Evolutionary conservation across 2,797 vertebrate species (phyloP).

Genomic region (Erethizon dorsatum): DNA sequence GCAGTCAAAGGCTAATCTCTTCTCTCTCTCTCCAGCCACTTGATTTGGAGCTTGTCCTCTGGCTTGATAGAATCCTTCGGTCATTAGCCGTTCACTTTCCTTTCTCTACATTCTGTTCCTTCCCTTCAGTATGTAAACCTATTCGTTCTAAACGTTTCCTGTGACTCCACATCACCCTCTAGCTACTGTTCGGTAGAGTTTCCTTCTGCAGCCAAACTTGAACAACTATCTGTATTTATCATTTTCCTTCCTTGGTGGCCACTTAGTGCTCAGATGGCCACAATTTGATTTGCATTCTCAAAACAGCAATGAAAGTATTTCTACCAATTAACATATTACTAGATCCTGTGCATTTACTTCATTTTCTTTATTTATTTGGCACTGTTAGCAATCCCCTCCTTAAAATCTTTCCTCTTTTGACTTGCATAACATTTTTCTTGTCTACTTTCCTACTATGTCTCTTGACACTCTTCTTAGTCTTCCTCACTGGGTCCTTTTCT

Average conservation of each 20-base stretch:
- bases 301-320: constrained; percentile 39
- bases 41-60: background rate
- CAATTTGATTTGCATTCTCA: constrained; percentile 35
- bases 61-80: background rate
- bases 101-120: background rate
- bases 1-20: background rate
- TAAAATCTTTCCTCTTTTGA: background rate
- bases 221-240: background rate
- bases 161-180: background rate
- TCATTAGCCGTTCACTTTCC: background rate
- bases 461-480: background rate
- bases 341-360: background rate
- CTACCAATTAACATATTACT: constrained; percentile 18
- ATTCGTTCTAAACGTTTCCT: background rate
- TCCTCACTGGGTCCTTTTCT: background rate
- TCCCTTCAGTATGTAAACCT: background rate
- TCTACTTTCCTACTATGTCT: background rate
- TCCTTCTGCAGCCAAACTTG: background rate
- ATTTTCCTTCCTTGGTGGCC: background rate
- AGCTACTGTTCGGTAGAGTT: background rate
- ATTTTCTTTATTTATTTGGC: background rate
- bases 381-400: background rate
- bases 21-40: background rate
- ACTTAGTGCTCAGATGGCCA: background rate
- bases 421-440: background rate